Conservation (phyloP, 2,888 invertebrate genomes). For the Volucella inanis region DNA sequence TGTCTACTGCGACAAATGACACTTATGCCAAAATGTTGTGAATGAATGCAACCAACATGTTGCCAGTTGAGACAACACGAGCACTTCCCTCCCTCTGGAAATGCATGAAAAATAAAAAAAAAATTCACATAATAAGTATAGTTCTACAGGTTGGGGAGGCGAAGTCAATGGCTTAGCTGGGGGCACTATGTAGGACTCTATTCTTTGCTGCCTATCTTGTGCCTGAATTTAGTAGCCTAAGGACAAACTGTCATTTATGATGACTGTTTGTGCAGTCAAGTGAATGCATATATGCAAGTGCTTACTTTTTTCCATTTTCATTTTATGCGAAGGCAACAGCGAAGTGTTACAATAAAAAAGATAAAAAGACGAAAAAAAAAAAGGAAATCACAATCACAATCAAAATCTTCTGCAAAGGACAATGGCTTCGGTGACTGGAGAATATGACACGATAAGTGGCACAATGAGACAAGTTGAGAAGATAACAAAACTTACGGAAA, state of each 20-base stretch:
- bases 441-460: slow-evolving; percentile 37
- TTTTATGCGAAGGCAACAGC: slow-evolving; percentile 10
- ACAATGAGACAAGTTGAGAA: slow-evolving; percentile 34
- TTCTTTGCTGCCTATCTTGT: background rate
- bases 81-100: background rate
- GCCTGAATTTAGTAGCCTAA: slow-evolving; percentile 21
- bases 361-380: background rate
- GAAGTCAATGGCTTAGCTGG: slow-evolving; percentile 68
- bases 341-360: slow-evolving; percentile 14
- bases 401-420: slow-evolving; percentile 49
- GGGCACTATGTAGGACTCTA: slow-evolving; percentile 16
- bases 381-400: too few species aligned
- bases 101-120: background rate
- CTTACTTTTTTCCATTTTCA: slow-evolving; percentile 40
- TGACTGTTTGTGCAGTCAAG: slow-evolving; percentile 69
- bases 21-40: slow-evolving; percentile 19
- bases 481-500: slow-evolving; percentile 43
- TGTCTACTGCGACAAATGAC: background rate
- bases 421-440: slow-evolving; percentile 51
- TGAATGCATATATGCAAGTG: slow-evolving; percentile 47
- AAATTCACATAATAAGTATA: slow-evolving; percentile 14
- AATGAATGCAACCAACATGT: slow-evolving; percentile 45
- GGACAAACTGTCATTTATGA: slow-evolving; percentile 36
- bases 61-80: slow-evolving; percentile 12
- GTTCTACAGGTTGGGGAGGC: slow-evolving; percentile 65